A percentile compares a stretch with the other conserved stretches of the same genome.
Evolutionary conservation across 2,888 invertebrate genomes (phyloP).

Genomic region (Chymomyza fuscimana): DNA sequence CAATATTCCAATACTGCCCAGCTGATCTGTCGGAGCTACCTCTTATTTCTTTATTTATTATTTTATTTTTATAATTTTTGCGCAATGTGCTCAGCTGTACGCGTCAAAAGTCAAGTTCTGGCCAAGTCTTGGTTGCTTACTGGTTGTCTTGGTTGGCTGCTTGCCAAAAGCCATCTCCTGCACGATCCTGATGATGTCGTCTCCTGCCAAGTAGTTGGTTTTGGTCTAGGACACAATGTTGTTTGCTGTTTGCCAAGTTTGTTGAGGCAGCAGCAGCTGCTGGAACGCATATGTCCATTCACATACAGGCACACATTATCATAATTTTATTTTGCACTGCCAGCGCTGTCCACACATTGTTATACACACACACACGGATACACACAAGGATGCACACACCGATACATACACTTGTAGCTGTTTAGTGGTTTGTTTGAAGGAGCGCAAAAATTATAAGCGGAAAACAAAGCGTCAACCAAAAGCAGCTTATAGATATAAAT

Average conservation of each 20-base stretch:
- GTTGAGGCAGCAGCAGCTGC: neutral
- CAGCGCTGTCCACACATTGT: neutral
- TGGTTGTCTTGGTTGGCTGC: too few relatives aligned
- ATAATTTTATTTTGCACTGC: slow-evolving; percentile 21
- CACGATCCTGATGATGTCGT: neutral
- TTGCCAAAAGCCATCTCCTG: too few relatives aligned
- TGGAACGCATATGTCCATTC: neutral
- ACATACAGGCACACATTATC: slow-evolving; percentile 20
- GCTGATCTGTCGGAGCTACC: too few relatives aligned
- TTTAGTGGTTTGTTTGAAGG: slow-evolving; percentile 17
- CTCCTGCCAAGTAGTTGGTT: neutral
- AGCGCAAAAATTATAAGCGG: slow-evolving; percentile 30
- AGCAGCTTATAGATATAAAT: slow-evolving; percentile 76
- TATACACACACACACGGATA: slow-evolving; percentile 5
- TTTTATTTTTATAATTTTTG: too few relatives aligned
- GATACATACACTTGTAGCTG: slow-evolving; percentile 4
- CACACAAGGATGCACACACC: slow-evolving; percentile 11
- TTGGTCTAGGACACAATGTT: neutral
- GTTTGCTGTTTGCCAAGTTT: neutral
- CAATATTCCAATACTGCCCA: too few relatives aligned
- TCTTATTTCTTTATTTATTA: too few relatives aligned
- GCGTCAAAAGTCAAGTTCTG: too few relatives aligned
- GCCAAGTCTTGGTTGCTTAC: too few relatives aligned
- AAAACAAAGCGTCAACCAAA: slow-evolving; percentile 61
- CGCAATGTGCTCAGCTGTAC: too few relatives aligned